Evolutionary conservation across 2,113 vertebrate species (phyloP).

Genomic region (Cervus canadensis): DNA sequence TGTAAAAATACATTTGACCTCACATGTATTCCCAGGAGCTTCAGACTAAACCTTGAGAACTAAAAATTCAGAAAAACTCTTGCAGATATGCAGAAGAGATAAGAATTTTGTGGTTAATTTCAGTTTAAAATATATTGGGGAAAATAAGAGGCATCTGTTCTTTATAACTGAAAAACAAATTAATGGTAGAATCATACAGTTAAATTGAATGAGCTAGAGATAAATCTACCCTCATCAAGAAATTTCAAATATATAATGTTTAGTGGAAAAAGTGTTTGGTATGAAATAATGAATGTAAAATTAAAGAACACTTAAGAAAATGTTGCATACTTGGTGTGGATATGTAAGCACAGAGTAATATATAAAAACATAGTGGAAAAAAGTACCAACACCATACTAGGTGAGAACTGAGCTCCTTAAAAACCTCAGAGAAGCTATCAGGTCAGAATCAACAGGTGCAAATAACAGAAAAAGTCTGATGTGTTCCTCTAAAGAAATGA

Average conservation of each 20-base stretch:
- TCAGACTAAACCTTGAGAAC: background rate
- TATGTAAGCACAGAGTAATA: background rate
- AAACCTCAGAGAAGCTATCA: background rate
- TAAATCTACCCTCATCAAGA: background rate
- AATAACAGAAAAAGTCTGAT: background rate
- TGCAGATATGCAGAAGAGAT: background rate
- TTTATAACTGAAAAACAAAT: background rate
- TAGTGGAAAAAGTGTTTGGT: background rate
- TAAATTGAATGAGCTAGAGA: background rate
- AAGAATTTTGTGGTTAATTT: background rate
- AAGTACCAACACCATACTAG: background rate
- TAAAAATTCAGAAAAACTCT: background rate
- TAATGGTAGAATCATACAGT: background rate
- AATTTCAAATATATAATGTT: background rate
- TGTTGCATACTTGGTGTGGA: background rate
- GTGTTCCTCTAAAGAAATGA: background rate
- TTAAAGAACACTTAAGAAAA: background rate
- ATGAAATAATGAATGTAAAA: background rate
- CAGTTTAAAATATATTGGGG: background rate
- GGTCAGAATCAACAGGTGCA: background rate
- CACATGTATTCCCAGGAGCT: background rate
- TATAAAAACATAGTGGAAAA: background rate
- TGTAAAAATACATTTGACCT: background rate
- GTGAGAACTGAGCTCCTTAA: background rate
- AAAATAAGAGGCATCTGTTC: background rate